Evolutionary conservation across 1,140 invertebrate species (phyloP), one percentile per base, ranked within the genome.

Genomic region (Drosophila pallidifrons): DNA sequence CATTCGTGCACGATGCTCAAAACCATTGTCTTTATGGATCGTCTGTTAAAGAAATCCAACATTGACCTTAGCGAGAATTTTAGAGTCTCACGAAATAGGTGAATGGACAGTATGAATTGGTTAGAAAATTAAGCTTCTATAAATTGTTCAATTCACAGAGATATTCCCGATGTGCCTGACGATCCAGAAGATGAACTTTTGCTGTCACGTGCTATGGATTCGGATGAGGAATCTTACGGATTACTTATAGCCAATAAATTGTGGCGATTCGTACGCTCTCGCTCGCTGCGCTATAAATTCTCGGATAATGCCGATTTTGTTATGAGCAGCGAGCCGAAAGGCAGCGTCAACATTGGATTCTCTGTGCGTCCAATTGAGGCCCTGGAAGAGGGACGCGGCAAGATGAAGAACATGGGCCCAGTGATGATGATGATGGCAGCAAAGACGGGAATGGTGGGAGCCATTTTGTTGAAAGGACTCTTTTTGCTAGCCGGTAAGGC

Each of bases 401-500:
- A 96, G 64, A 94, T 95, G 91, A 96, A 96, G 92, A 95, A 96
- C 83, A 94, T 97, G 92, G 95, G 95, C 0, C 95, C 95, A 0
- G 91, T 97, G 38, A 91, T 97, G 3, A 96, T 96, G 2, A 95
- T 96, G 5, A 96, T 95, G 30, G 95, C 95, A 0, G 93, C 97
- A 92, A 97, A 97, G 90, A 94, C 96, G 20, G 96, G 96, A 82
- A 94, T 97, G 51, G 94, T 97, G 6, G 96, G 96, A 32, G 96
- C 96, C 41, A 81, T 97, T 10, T 95, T 96, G 1, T 96, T 97
- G 91, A 97, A 97, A 80, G 96, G 95, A 6, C 93, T 97, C 1
- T 95, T 96, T n/a, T 92, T 97, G 3, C 94, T 97, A 30, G 96
- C 97, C 3, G 96, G 96, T 77, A 97, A 97, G 93, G 96, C 96